These are phyloP conservation scores for Pristionchus exspectatus DNA, from an alignment of 2,888 invertebrate genomes.

Conservation along the genomic window DNA sequence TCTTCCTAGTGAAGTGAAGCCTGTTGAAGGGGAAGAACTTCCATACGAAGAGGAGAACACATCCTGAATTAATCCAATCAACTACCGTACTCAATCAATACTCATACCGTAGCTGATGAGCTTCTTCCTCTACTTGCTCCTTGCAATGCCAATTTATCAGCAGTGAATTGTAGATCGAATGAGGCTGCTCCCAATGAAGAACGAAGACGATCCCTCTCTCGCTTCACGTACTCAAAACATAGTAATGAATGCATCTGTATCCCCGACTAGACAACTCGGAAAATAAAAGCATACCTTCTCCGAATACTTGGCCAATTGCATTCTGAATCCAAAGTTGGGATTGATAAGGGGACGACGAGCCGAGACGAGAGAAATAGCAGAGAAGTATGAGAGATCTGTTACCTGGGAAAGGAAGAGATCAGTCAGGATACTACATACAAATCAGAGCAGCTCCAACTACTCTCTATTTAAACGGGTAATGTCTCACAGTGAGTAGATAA, in stretches of 20 bases:
- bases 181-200: not conserved
- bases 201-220: slow-evolving; percentile 46
- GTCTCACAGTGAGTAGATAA: slow-evolving; percentile 66
- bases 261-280: too few species aligned
- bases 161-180: slow-evolving; percentile 52
- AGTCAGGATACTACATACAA: too few species aligned
- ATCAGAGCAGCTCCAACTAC: too few species aligned
- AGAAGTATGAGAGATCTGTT: slow-evolving; percentile 63
- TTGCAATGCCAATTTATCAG: slow-evolving; percentile 34
- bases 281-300: slow-evolving; percentile 58
- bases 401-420: slow-evolving; percentile 45
- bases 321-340: slow-evolving; percentile 76
- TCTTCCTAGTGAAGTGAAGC: slow-evolving; percentile 16
- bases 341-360: slow-evolving; percentile 63
- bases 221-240: slow-evolving; percentile 28
- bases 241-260: not conserved
- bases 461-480: not conserved
- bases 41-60: not conserved
- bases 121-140: slow-evolving; percentile 14
- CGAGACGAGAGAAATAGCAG: slow-evolving; percentile 65
- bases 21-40: slow-evolving; percentile 38
- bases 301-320: slow-evolving; percentile 70
- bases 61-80: not conserved
- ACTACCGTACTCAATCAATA: not conserved
- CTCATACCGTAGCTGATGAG: not conserved